phyloP scores from a whole-genome alignment of 2,113 vertebrate genomes.

The Myotis davidii region DNA sequence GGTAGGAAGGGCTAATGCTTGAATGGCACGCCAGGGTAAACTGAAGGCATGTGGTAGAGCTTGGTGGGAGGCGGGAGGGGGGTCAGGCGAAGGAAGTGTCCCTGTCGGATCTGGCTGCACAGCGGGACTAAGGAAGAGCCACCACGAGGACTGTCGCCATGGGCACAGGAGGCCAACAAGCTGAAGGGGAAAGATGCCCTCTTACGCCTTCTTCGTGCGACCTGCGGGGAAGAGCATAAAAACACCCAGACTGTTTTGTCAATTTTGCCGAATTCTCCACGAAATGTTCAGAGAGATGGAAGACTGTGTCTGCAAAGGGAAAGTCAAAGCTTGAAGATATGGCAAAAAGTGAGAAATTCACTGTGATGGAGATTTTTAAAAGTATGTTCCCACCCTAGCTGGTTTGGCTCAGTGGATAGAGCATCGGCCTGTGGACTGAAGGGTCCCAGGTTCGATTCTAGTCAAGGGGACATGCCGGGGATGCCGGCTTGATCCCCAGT shows the following conservation, averaged over 20 bases:
- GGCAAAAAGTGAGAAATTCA: constrained; percentile 95
- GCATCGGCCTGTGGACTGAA: too few species aligned
- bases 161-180: constrained; percentile 95
- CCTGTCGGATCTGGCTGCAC: too few species aligned
- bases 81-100: too few species aligned
- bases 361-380: constrained; percentile 91
- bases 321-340: constrained; percentile 96
- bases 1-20: not conserved
- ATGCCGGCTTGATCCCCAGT: too few species aligned
- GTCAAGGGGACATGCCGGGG: too few species aligned
- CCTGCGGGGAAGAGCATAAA: constrained; percentile 97
- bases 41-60: not conserved
- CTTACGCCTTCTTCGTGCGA: constrained; percentile 96
- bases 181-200: constrained; percentile 95
- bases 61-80: not conserved
- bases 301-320: constrained; percentile 95
- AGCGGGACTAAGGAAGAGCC: too few species aligned
- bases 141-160: constrained; percentile 78
- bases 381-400: too few species aligned
- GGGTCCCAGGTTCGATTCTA: too few species aligned
- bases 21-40: not conserved
- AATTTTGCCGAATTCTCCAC: constrained; percentile 97
- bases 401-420: too few species aligned
- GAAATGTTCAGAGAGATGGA: constrained; percentile 96
- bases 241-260: constrained; percentile 93